phyloP scores from a whole-genome alignment of 2,888 invertebrate species.

The Parnassius orleans region DNA sequence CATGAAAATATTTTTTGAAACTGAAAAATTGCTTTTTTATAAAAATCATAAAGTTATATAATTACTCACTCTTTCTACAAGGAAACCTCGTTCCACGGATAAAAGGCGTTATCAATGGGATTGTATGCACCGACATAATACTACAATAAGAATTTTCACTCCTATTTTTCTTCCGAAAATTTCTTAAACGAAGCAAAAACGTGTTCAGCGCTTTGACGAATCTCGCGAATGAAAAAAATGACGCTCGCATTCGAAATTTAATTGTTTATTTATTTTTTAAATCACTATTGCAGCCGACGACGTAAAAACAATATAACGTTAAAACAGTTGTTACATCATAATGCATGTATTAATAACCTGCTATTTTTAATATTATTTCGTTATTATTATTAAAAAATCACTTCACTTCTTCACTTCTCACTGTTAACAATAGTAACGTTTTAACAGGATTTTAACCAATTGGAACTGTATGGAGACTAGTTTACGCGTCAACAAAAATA shows the following conservation, averaged over 20 bases:
- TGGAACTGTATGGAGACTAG: constrained; percentile 26
- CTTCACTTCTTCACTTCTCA: too few species aligned
- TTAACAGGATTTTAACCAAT: constrained; percentile 16
- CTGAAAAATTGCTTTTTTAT: not conserved
- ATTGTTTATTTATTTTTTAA: constrained; percentile 32
- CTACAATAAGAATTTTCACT: constrained; percentile 36
- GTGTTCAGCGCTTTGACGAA: constrained; percentile 46
- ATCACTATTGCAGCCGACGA: constrained; percentile 16
- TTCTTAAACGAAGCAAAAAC: constrained; percentile 43
- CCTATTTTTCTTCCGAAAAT: constrained; percentile 38
- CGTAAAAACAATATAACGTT: constrained; percentile 2
- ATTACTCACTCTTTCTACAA: constrained; percentile 74
- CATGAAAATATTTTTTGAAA: too few species aligned
- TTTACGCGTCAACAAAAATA: constrained; percentile 33
- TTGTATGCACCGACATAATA: constrained; percentile 77
- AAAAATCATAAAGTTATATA: constrained; percentile 26
- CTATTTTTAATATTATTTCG: too few species aligned
- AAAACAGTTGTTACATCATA: too few species aligned
- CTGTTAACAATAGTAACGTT: not conserved
- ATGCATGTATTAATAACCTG: too few species aligned
- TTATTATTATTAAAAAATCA: too few species aligned
- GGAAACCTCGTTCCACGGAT: constrained; percentile 77
- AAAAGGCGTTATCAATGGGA: constrained; percentile 72
- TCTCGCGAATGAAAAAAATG: constrained; percentile 62
- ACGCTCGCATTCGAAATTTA: constrained; percentile 61